These are phyloP conservation scores for Himalopsyche kuldschensis DNA, from an alignment of 2,888 invertebrate species.

Conservation along the genomic window DNA sequence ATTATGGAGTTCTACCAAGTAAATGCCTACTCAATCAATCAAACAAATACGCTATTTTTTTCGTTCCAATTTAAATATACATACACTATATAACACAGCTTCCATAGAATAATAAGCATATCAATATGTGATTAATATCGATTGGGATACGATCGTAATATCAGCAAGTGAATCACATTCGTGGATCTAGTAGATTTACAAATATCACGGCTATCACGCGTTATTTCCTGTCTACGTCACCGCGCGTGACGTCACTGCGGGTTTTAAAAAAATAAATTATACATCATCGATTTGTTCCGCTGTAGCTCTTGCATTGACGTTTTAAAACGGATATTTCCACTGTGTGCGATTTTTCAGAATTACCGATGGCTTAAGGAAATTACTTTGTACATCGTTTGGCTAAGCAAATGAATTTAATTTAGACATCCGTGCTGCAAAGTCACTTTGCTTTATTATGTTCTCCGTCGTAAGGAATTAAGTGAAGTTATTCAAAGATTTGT, in stretches of 20 bases:
- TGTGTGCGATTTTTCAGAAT: not conserved
- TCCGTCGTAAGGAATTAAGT: too few relatives aligned
- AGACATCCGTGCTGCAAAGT: not conserved
- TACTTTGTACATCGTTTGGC: not conserved
- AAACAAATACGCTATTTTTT: too few relatives aligned
- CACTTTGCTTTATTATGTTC: not conserved
- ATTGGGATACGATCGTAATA: not conserved
- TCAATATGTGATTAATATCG: not conserved
- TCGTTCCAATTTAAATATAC: too few relatives aligned
- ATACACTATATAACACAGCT: too few relatives aligned
- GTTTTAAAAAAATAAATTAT: not conserved
- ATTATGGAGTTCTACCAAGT: too few relatives aligned
- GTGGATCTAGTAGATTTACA: not conserved
- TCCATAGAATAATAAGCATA: too few relatives aligned
- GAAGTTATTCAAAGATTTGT: too few relatives aligned
- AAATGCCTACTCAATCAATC: too few relatives aligned
- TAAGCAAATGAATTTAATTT: not conserved
- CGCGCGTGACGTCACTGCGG: not conserved
- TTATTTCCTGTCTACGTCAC: not conserved
- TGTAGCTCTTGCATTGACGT: not conserved
- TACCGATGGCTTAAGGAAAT: not conserved
- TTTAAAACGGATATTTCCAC: slow-evolving; percentile 2
- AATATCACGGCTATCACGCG: not conserved
- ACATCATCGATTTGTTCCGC: not conserved
- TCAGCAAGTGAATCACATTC: not conserved